Base-by-base conservation (phyloP, 2,888 invertebrate genomes). In the Cosmopolites sordidus region DNA sequence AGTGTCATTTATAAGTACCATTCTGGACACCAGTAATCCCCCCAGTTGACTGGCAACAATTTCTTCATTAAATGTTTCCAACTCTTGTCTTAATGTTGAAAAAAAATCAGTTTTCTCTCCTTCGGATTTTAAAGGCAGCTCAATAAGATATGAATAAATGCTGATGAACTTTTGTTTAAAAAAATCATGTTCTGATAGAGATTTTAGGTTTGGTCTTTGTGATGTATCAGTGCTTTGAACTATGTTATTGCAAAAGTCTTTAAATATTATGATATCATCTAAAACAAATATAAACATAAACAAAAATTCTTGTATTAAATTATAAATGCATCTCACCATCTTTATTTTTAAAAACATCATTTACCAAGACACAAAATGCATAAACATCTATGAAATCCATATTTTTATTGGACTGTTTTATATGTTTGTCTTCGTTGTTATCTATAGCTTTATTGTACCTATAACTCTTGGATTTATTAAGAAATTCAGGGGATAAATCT, bases 161-260 rank as follows among this genome's bases (percentile, higher is more conserved):
- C 81, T 77, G 56, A 93, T 84, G 69, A 93, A 92, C 65, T 91
- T 89, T 68, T 92, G 90, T 64, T 86, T 89, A 68, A 89, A 92
- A 73, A 89, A 89, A 41, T 82, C 81, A 73, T 92, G 89, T 46
- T 81, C 73, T 1, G 89, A 73, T 22, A 89, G 75, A 16, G 81
- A 78, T 5, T 81, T 78, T 27, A 92, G 75, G 57, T 79, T 81
- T 2, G 89, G 88, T 49, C 92, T 79, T 61, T 80, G 73, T 30
- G 76, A 72, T 6, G 84, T 79, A 62, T 85, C 83, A 47, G 76
- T 69, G 67, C 85, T 83, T 66, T 89, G 83, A 48, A 92, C 75
- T 62, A 80, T 79, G 44, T 81, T 81, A 65, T 78, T 80, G 66
- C 91, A 89, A 61, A 84, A 81, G 44, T 83, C 81, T 57, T 80